These are phyloP conservation scores for Coenonympha arcania DNA, from an alignment of 2,888 invertebrate genomes.

Conservation along the genomic window DNA sequence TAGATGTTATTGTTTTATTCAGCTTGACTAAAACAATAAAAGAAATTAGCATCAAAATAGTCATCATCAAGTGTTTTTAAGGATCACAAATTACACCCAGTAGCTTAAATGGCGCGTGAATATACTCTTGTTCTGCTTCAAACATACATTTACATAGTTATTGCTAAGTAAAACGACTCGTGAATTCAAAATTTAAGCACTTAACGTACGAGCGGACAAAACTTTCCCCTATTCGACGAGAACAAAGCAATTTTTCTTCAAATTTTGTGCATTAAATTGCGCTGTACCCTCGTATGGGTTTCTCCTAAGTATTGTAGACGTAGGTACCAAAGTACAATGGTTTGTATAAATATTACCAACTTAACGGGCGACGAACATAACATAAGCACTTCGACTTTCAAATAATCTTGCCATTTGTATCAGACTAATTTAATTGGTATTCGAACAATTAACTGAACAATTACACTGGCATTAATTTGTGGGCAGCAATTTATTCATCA, in stretches of 20 bases:
- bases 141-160: constrained; percentile 26
- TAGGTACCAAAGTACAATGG: not conserved
- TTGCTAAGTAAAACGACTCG: constrained; percentile 24
- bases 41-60: constrained; percentile 6
- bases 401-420: not conserved
- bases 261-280: constrained; percentile 32
- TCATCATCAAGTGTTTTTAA: not conserved
- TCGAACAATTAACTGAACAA: not conserved
- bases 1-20: not conserved
- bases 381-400: not conserved
- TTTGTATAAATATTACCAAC: not conserved
- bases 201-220: constrained; percentile 26
- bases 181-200: constrained; percentile 26
- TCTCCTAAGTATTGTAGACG: constrained; percentile 3
- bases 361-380: not conserved
- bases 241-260: constrained; percentile 37
- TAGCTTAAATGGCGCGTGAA: constrained; percentile 6
- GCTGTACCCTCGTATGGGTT: constrained; percentile 11
- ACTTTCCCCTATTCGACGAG: constrained; percentile 30
- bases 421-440: not conserved
- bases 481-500: not conserved
- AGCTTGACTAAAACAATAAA: not conserved
- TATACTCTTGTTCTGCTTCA: constrained; percentile 10
- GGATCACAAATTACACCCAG: not conserved
- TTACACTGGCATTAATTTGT: constrained; percentile 2